phyloP scores from a whole-genome alignment of 1,140 invertebrate genomes.

The Aphelinus atriplicis region DNA sequence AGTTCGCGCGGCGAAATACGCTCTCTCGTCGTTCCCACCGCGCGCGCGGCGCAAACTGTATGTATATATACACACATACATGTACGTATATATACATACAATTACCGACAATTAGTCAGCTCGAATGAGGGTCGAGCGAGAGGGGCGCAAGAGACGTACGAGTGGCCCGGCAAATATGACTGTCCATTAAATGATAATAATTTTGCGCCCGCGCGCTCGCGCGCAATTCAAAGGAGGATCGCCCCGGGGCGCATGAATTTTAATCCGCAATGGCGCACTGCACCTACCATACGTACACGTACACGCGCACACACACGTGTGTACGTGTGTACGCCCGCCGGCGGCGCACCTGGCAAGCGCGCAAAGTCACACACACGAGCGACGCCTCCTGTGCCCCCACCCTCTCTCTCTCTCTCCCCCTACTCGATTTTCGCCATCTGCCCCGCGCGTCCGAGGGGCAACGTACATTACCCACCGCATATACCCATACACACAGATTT shows the following conservation, averaged over 20 bases:
- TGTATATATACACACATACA: no score
- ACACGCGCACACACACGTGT: slow-evolving; percentile 19
- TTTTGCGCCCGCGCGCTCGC: neutral
- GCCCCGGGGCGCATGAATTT: slow-evolving; percentile 5
- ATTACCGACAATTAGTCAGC: no score
- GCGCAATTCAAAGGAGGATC: neutral
- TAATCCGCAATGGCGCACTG: neutral
- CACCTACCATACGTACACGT: slow-evolving; percentile 13
- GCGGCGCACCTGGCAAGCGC: neutral
- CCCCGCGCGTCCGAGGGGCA: no score
- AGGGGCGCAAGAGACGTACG: no score
- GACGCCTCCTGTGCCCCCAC: neutral
- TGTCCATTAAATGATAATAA: no score
- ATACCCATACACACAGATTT: no score
- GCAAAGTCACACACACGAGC: no score
- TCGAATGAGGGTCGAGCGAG: no score
- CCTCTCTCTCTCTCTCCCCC: neutral
- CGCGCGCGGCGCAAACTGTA: neutral
- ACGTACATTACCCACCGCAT: no score
- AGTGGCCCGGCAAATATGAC: no score
- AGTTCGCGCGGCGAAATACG: no score
- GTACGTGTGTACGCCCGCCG: neutral
- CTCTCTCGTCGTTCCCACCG: neutral
- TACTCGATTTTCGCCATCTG: neutral
- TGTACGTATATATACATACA: no score